These are phyloP conservation scores for Apodemia duryi DNA, from an alignment of 2,888 invertebrate species.

Conservation along the genomic window DNA sequence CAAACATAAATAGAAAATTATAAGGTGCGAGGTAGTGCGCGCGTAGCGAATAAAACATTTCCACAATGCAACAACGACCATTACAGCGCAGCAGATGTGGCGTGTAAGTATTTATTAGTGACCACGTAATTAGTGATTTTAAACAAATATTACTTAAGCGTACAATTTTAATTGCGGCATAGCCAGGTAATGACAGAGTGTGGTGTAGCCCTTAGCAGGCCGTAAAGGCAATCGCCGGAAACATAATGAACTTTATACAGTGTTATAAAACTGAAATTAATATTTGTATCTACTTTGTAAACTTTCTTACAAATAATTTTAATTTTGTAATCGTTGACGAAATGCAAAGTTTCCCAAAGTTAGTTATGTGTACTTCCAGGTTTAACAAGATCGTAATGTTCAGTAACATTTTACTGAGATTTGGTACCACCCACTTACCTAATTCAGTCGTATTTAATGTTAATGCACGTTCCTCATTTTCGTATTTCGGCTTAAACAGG, in stretches of 20 bases:
- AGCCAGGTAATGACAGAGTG: slow-evolving; percentile 53
- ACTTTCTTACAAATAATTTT: background rate
- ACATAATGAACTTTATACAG: slow-evolving; percentile 10
- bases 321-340: slow-evolving; percentile 28
- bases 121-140: slow-evolving; percentile 71
- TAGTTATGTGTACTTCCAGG: background rate
- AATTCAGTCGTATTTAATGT: no score
- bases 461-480: no score
- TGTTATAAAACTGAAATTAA: slow-evolving; percentile 8
- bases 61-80: slow-evolving; percentile 52
- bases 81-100: slow-evolving; percentile 67
- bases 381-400: background rate
- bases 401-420: no score
- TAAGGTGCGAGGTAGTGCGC: slow-evolving; percentile 43
- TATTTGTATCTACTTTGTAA: slow-evolving; percentile 11
- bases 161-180: slow-evolving; percentile 65
- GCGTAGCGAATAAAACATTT: slow-evolving; percentile 60
- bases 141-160: slow-evolving; percentile 73
- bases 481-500: no score
- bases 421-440: no score
- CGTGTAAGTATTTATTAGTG: slow-evolving; percentile 70
- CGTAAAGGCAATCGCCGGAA: slow-evolving; percentile 15
- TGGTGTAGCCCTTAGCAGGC: slow-evolving; percentile 34
- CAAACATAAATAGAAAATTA: slow-evolving; percentile 60
- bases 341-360: background rate